These are phyloP conservation scores for Gasterosteus aculeatus DNA, from an alignment of 2,113 vertebrate genomes.

Conservation along the genomic window DNA sequence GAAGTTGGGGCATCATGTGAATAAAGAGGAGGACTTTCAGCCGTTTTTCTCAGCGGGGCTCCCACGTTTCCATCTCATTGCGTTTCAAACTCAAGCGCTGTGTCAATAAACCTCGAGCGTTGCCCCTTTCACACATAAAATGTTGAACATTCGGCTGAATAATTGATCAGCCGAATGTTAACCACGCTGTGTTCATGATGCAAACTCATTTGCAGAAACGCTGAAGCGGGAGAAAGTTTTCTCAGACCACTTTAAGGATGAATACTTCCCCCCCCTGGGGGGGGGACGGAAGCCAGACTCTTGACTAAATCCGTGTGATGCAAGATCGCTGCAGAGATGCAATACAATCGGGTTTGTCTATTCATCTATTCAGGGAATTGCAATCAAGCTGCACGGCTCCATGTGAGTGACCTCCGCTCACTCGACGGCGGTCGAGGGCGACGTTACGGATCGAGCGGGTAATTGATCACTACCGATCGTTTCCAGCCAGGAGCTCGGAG, in stretches of 20 bases:
- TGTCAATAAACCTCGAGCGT: slow-evolving; percentile 38
- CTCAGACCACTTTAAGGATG: slow-evolving; percentile 25
- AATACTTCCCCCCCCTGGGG: slow-evolving; percentile 19
- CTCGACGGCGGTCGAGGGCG: slow-evolving; percentile 3
- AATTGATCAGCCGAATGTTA: slow-evolving; percentile 42
- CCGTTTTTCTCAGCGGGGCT: not conserved
- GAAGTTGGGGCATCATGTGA: not conserved
- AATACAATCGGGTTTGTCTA: slow-evolving; percentile 24
- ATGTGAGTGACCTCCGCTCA: slow-evolving; percentile 16
- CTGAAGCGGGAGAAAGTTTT: slow-evolving; percentile 38
- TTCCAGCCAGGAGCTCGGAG: slow-evolving; percentile 17
- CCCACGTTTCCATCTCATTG: slow-evolving; percentile 28
- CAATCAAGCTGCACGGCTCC: slow-evolving; percentile 1
- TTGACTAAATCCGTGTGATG: slow-evolving; percentile 33
- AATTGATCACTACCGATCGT: slow-evolving; percentile 55
- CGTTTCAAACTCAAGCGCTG: slow-evolving; percentile 26
- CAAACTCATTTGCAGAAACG: slow-evolving; percentile 35
- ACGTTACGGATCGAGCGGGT: slow-evolving; percentile 45
- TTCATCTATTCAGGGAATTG: slow-evolving; percentile 32
- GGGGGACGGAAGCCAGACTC: slow-evolving; percentile 31
- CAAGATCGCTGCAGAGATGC: slow-evolving; percentile 24
- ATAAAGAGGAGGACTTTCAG: not conserved
- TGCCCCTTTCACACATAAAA: not conserved
- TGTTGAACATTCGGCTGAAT: too few species aligned
- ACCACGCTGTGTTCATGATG: slow-evolving; percentile 23